Evolutionary conservation across 2,888 invertebrate species (phyloP).

Genomic region (Tiliacea aurago): DNA sequence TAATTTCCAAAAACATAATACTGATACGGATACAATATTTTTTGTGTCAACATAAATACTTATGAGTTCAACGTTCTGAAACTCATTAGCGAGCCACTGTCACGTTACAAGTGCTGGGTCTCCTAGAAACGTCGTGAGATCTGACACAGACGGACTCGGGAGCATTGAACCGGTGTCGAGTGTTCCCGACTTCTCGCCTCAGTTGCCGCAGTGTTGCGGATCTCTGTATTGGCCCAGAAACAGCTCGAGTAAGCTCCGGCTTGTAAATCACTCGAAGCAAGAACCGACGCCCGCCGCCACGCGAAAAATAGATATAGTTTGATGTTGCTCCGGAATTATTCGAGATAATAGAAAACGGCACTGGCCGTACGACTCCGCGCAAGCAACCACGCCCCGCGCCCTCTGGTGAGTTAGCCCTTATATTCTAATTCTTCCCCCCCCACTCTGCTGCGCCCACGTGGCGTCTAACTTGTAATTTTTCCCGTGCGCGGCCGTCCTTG

Average conservation of each 20-base stretch:
- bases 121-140: conserved; percentile 52
- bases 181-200: conserved; percentile 58
- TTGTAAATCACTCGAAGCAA: conserved; percentile 85
- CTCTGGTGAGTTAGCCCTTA: conserved; percentile 84
- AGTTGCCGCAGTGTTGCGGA: conserved; percentile 75
- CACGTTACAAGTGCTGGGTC: conserved; percentile 37
- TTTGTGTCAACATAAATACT: conserved; percentile 38
- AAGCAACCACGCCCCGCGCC: conserved; percentile 80
- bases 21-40: conserved; percentile 27
- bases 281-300: conserved; percentile 81
- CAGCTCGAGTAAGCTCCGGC: conserved; percentile 79
- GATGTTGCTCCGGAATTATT: conserved; percentile 85
- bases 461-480: conserved; percentile 65
- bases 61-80: conserved; percentile 48
- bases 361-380: conserved; percentile 78
- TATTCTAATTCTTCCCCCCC: conserved; percentile 64
- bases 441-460: conserved; percentile 71
- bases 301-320: conserved; percentile 89
- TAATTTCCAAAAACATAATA: conserved; percentile 10
- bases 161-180: conserved; percentile 79
- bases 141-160: conserved; percentile 63
- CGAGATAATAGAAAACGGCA: conserved; percentile 84
- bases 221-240: conserved; percentile 85
- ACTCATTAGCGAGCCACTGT: conserved; percentile 41
- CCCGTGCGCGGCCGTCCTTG: conserved; percentile 69